phyloP scores from a whole-genome alignment of 2,113 vertebrate genomes.

The Lontra canadensis region DNA sequence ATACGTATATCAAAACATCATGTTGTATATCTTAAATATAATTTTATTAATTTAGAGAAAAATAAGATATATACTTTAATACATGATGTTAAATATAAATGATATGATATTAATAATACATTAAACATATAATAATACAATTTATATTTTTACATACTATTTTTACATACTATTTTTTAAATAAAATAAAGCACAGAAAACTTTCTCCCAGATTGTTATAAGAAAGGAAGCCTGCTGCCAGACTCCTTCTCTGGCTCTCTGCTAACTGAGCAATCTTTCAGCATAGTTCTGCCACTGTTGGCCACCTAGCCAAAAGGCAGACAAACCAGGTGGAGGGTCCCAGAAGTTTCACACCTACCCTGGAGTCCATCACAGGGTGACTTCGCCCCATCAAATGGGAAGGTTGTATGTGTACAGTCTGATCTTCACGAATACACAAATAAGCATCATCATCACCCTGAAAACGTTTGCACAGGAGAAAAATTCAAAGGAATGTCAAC shows the following conservation, averaged over 20 bases:
- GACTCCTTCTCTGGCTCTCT: neutral
- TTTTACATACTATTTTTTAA: neutral
- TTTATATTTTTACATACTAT: neutral
- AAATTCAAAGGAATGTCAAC: neutral
- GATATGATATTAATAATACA: neutral
- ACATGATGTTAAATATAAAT: neutral
- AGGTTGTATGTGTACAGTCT: conserved; percentile 79
- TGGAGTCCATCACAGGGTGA: conserved; percentile 83
- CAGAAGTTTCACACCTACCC: conserved; percentile 79
- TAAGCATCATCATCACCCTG: conserved; percentile 92
- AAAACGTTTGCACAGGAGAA: conserved; percentile 19
- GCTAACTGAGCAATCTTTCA: neutral
- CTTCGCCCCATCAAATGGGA: conserved; percentile 82
- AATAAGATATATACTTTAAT: neutral
- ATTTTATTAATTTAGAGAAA: neutral
- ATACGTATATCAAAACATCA: neutral
- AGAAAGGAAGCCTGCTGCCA: neutral
- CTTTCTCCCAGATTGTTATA: neutral
- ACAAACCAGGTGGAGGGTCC: neutral
- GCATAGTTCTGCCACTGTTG: neutral
- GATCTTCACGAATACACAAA: conserved; percentile 84
- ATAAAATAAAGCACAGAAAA: neutral
- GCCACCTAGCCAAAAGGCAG: neutral
- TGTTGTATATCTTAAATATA: neutral
- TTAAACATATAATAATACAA: neutral